phyloP scores from a whole-genome alignment of 2,113 vertebrate genomes.

The Eolophus roseicapilla region DNA sequence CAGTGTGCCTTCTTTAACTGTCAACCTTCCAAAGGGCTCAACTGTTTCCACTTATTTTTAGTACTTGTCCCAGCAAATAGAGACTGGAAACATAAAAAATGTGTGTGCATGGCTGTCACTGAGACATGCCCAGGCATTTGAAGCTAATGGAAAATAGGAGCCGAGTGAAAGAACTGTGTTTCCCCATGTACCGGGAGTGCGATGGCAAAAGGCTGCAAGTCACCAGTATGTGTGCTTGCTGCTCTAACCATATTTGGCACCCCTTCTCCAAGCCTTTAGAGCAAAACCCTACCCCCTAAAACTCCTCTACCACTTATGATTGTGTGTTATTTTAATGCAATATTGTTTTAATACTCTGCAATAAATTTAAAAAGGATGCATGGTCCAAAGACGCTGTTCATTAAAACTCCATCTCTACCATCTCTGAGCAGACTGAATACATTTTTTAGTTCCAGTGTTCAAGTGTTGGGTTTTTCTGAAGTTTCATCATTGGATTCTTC shows the following conservation, averaged over 20 bases:
- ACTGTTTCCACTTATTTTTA: not conserved
- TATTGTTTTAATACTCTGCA: not conserved
- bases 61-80: not conserved
- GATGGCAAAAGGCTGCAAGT: not conserved
- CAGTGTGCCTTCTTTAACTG: not conserved
- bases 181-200: not conserved
- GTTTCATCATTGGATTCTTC: not conserved
- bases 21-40: not conserved
- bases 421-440: not conserved
- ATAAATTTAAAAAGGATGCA: not conserved
- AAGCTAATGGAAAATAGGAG: not conserved
- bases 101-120: not conserved
- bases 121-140: not conserved
- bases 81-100: not conserved
- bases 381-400: not conserved
- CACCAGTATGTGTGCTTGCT: not conserved
- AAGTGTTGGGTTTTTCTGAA: fast-evolving
- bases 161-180: not conserved
- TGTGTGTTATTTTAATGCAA: not conserved
- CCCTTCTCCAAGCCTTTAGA: not conserved
- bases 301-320: not conserved
- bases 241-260: not conserved
- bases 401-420: not conserved
- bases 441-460: not conserved
- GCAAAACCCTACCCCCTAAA: not conserved